These are phyloP conservation scores for Glossophaga mutica DNA, from an alignment of 2,797 vertebrate genomes.

Conservation along the genomic window DNA sequence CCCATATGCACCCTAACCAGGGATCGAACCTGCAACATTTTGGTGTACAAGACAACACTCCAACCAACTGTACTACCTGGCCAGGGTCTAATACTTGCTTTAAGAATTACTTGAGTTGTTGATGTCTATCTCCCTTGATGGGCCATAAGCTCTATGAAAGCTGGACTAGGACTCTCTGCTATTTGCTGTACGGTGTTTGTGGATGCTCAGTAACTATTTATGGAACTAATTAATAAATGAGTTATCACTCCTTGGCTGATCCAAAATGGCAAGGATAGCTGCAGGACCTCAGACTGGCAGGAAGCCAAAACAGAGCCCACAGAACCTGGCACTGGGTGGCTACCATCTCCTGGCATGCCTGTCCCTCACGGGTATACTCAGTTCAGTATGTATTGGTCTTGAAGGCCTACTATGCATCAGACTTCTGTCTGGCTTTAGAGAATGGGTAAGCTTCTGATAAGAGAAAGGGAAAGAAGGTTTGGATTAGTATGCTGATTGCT, in stretches of 20 bases:
- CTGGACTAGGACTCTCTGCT: not conserved
- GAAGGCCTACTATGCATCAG: not conserved
- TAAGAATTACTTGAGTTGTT: not conserved
- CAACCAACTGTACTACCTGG: not conserved
- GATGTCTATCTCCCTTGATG: not conserved
- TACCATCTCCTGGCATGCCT: not conserved
- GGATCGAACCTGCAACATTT: not conserved
- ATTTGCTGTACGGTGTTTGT: not conserved
- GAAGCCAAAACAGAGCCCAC: not conserved
- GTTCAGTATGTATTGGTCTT: not conserved
- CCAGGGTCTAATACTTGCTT: not conserved
- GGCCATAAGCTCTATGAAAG: not conserved
- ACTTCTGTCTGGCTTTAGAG: not conserved
- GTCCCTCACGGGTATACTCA: rapidly evolving
- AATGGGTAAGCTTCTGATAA: not conserved
- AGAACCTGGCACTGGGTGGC: not conserved
- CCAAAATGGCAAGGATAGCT: not conserved
- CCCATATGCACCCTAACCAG: not conserved
- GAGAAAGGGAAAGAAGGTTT: not conserved
- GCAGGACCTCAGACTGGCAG: not conserved
- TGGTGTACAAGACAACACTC: not conserved
- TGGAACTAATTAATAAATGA: not conserved
- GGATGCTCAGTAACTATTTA: not conserved
- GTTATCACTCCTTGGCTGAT: not conserved
- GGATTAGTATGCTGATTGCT: not conserved